A percentile compares a stretch with the other conserved stretches of the same genome.
Conservation (phyloP, 2,888 invertebrate species). For the Nemotelus pantherinus region DNA sequence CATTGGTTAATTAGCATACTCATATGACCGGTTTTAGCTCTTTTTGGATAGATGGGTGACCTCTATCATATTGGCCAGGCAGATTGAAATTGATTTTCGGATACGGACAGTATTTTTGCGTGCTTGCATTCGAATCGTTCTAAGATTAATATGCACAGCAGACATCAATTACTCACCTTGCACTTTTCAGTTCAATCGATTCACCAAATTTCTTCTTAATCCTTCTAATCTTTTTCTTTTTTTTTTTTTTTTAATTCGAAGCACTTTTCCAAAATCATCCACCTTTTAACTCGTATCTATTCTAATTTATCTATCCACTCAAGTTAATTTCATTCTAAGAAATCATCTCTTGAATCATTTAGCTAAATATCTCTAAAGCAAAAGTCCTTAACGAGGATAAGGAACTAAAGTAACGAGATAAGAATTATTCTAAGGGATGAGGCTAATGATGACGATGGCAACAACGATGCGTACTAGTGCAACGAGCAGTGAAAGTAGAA, state of each 20-base stretch:
- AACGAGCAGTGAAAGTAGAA: background rate
- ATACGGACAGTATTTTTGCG: background rate
- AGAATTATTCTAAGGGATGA: constrained; percentile 20
- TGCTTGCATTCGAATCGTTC: background rate
- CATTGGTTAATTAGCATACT: constrained; percentile 25
- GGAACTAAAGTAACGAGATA: constrained; percentile 38
- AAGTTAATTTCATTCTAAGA: constrained; percentile 38
- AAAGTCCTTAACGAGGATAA: constrained; percentile 35
- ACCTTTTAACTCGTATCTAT: background rate
- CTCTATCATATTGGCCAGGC: background rate
- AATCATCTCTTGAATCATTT: constrained; percentile 43
- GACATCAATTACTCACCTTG: too few species aligned
- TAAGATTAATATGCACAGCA: background rate
- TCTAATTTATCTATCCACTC: constrained; percentile 31
- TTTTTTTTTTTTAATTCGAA: too few species aligned
- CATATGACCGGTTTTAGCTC: constrained; percentile 34
- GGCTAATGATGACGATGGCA: background rate
- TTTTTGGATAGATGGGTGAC: constrained; percentile 31
- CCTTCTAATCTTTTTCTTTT: too few species aligned
- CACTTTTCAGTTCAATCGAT: too few species aligned
- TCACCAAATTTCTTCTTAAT: too few species aligned
- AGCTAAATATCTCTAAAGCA: constrained; percentile 41
- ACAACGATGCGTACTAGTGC: background rate
- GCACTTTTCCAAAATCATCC: background rate
- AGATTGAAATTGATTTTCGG: background rate